These are phyloP conservation scores for Pinctada fucata DNA, from an alignment of 2,888 invertebrate species.

Conservation along the genomic window DNA sequence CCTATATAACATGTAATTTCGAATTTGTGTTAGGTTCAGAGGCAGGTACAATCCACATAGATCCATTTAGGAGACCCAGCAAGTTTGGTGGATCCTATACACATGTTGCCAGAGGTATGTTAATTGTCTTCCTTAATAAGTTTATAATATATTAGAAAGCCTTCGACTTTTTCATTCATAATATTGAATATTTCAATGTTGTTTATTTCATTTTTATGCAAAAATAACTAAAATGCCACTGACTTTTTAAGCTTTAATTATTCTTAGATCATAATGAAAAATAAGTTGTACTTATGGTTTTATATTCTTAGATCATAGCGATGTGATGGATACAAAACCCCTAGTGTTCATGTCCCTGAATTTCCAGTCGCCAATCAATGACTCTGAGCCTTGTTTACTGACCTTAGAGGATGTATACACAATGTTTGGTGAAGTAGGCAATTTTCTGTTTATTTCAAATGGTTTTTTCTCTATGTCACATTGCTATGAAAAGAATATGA, in stretches of 20 bases:
- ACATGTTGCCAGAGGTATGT: slow-evolving; percentile 40
- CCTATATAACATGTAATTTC: too few species aligned
- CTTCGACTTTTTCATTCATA: too few species aligned
- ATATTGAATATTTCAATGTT: too few species aligned
- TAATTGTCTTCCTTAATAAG: not conserved
- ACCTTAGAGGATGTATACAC: slow-evolving; percentile 86
- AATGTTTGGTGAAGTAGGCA: slow-evolving; percentile 85
- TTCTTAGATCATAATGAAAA: too few species aligned
- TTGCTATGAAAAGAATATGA: too few species aligned
- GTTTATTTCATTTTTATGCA: too few species aligned
- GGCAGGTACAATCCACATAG: slow-evolving; percentile 40
- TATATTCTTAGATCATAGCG: slow-evolving; percentile 79
- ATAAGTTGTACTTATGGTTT: too few species aligned
- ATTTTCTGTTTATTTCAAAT: too few species aligned
- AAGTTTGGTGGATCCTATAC: slow-evolving; percentile 25
- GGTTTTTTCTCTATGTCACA: too few species aligned
- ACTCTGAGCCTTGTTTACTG: slow-evolving; percentile 83
- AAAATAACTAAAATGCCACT: too few species aligned
- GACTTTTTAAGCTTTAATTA: too few species aligned
- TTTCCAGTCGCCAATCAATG: slow-evolving; percentile 82
- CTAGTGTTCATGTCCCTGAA: slow-evolving; percentile 90
- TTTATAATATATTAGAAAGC: not conserved
- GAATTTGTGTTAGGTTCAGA: slow-evolving; percentile 27
- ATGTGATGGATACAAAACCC: slow-evolving; percentile 83
- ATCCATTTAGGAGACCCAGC: slow-evolving; percentile 39